Percentiles rank a stretch among this genome's conserved stretches.
Evolutionary conservation across 1,140 invertebrate genomes (phyloP).

Genomic region (Drosophila pallidifrons): DNA sequence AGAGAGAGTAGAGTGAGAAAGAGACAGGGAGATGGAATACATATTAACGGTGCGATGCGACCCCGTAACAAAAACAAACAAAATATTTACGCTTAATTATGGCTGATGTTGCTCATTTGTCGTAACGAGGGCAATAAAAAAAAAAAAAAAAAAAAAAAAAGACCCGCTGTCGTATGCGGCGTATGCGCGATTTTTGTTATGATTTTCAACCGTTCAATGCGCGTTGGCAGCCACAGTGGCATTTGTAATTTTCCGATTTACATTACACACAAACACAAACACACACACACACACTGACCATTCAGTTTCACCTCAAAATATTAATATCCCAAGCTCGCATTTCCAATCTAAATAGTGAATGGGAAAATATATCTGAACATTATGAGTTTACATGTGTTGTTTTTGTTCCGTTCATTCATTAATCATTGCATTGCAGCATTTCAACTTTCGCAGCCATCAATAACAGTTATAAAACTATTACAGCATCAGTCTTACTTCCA

Average conservation of each 20-base stretch:
- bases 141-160: background rate
- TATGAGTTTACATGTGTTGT: background rate
- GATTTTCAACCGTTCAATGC: background rate
- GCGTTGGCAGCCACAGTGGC: background rate
- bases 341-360: slow-evolving; percentile 14
- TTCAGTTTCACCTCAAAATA: slow-evolving; percentile 24
- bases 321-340: slow-evolving; percentile 22
- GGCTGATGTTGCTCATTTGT: slow-evolving; percentile 28
- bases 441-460: slow-evolving; percentile 20
- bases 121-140: slow-evolving; percentile 29
- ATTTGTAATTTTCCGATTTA: slow-evolving; percentile 29
- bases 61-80: slow-evolving; percentile 30
- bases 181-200: slow-evolving; percentile 34
- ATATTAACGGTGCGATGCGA: slow-evolving; percentile 12
- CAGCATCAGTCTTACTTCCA: background rate
- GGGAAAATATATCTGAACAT: background rate
- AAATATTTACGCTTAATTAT: slow-evolving; percentile 43
- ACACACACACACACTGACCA: slow-evolving; percentile 1
- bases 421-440: slow-evolving; percentile 28
- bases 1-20: background rate
- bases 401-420: slow-evolving; percentile 8
- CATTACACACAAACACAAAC: background rate
- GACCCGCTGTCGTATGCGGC: slow-evolving; percentile 1
- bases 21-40: background rate
- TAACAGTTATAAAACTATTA: slow-evolving; percentile 38